Base-by-base conservation (phyloP, 1,140 invertebrate species). In the Aphis craccivora region DNA sequence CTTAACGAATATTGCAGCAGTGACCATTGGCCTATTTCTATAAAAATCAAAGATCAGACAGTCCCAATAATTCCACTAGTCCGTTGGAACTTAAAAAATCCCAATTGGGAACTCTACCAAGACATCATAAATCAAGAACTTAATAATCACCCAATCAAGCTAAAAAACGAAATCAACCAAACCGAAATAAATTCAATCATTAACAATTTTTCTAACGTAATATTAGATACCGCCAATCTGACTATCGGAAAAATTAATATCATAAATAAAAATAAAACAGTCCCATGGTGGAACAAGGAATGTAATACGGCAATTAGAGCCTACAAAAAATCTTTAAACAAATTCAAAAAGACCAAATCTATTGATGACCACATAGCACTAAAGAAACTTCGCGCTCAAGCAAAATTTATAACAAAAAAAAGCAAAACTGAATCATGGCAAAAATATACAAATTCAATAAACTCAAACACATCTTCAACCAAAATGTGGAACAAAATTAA, bases 261-360 rank as follows among this genome's bases (percentile, higher is more conserved):
- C 89, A 90, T 9, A 67, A 60, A 43, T 1, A 43, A 67, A 30
- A 90, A 90, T 23, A 90, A 90, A 67, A 67, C 40, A 45, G 89
- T 90, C 18, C 37, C 89, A 30, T 90, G 89, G 55, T 90, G 53
- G 89, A 90, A 90, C 37, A 90, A 45, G 89, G 37, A 90, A 76
- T 90, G 89, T 18, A 43, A 25, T 37, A 30, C 7, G 20, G 89
- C 89, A 25, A 90, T 67, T 43, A 90, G 25, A 90, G 89, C 5
- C 53, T n/a, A 11, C 25, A 76, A 76, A n/a, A 35, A 76, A 76
- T 76, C 67, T 3, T n/a, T 76, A 35, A 76, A 76, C 67, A n/a
- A n/a, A n/a, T 76, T 35, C 18, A n/a, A 35, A 76, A 76, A 35
- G n/a, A 76, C 67, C 9, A 76, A 76, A 76, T n/a, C n/a, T 6